phyloP scores from a whole-genome alignment of 2,797 vertebrate genomes.

The Thripadectes ignobilis region DNA sequence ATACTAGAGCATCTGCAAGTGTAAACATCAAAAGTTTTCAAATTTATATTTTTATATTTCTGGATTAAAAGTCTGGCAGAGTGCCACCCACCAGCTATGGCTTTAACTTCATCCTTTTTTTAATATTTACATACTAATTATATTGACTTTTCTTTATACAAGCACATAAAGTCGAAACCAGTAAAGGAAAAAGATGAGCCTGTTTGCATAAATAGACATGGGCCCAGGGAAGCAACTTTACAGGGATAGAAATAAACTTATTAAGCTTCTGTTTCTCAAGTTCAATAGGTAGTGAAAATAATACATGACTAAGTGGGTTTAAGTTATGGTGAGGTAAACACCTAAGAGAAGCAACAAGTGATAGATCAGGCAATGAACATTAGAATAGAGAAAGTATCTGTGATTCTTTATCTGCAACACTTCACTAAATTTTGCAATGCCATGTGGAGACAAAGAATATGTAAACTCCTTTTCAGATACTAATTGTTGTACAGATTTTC shows the following conservation, averaged over 20 bases:
- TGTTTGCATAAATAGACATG: not conserved
- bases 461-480: not conserved
- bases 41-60: not conserved
- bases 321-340: not conserved
- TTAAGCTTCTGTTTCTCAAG: not conserved
- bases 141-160: not conserved
- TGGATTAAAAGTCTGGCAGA: not conserved
- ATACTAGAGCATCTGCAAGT: not conserved
- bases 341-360: not conserved
- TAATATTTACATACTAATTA: not conserved
- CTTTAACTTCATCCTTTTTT: not conserved
- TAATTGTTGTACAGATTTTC: not conserved
- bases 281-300: not conserved
- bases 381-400: not conserved
- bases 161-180: not conserved
- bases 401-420: not conserved
- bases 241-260: not conserved
- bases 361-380: not conserved
- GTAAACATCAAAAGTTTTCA: not conserved
- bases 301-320: not conserved
- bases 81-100: accelerated
- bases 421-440: not conserved
- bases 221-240: not conserved
- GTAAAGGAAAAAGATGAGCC: not conserved
- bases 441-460: not conserved